Evolutionary conservation across 2,797 vertebrate species (phyloP), one percentile per base, ranked within the genome.

Genomic region (Lagorchestes hirsutus): DNA sequence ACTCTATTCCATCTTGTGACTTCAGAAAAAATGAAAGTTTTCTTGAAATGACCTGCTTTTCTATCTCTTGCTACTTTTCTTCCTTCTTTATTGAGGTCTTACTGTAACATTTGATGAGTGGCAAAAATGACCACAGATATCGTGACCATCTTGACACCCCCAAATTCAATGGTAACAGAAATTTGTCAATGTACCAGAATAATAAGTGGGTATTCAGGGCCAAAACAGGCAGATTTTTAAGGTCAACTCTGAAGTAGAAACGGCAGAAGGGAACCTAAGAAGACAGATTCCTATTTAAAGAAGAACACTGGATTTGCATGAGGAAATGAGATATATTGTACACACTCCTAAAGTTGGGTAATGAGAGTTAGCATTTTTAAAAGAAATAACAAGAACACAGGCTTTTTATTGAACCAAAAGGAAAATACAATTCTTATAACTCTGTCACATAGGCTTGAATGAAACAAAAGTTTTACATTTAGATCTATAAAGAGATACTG

Each of bases 11-110:
- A 74, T 58, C 87, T 52, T 14, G n/a, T 95, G 94, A 92, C 52
- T 91, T 96, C 50, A 57, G 58, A 18, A 90, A 27, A 29, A 87
- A 95, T 93, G 40, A 93, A 95, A 95, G 46, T 92, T 74, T 55
- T 94, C 59, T 54, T 92, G 62, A 67, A 67, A 55, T 22, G 54
- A 91, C 59, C 58, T 94, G 67, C 22, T 95, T 93, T 92, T n/a
- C 62, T 29, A 90, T 27, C 62, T 92, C n/a, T 92, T 10, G 3
- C 74, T 46, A 46, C 74, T 87, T 87, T 87, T 46, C 8, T 27
- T 46, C 74, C n/a, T 82, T 82, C 24, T 87, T 87, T 87, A 40
- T 40, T 87, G 40, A 87, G 22, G 74, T 27, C 74, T 46, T 82
- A 46, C 8, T 82, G 22, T n/a, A 82, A 46, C 18, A 82, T 46